Base-by-base conservation (phyloP, 2,113 vertebrate genomes). In the Nesospiza acunhae region DNA sequence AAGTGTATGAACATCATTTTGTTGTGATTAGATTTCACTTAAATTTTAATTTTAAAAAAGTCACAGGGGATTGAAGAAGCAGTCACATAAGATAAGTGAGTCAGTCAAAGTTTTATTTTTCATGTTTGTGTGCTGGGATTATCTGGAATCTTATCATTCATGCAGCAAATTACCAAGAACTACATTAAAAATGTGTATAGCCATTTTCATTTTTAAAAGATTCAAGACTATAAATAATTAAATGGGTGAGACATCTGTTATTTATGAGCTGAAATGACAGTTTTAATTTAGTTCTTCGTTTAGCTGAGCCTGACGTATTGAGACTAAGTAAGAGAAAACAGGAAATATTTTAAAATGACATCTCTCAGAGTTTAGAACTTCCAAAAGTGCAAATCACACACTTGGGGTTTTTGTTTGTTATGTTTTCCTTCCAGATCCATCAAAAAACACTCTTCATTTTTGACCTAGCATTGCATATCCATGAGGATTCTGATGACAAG, bases 211-310 rank as follows among this genome's bases (percentile, higher is more conserved):
- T 99, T 98, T 97, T 97, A 97, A 97, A 98, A 98, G 97, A 97
- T 98, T 98, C 97, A 97, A 97, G 94, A 96, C 95, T 96, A 98
- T 99, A 97, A 99, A 99, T 99, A 98, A 98, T 99, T 98, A 97
- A 99, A 97, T 87, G 96, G 95, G 92, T 59, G 93, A 98, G 97
- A 98, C 98, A 98, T 99, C 97, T 98, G 98, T 99, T 99, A 99
- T 99, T 99, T 98, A 99, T 99, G 98, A 98, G 97, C 97, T 97
- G 92, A 98, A 98, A 98, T 97, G 96, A 98, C 98, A 98, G 98
- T 95, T 98, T 98, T 98, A 98, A 98, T 98, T 98, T 98, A 97
- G 97, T 98, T 98, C 97, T 96, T 98, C 97, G 55, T 98, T 97
- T 98, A 96, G 96, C 96, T 96, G 93, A 96, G 95, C 72, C 96